These are phyloP conservation scores for Sorex fumeus DNA, from an alignment of 2,113 vertebrate genomes.

Conservation along the genomic window DNA sequence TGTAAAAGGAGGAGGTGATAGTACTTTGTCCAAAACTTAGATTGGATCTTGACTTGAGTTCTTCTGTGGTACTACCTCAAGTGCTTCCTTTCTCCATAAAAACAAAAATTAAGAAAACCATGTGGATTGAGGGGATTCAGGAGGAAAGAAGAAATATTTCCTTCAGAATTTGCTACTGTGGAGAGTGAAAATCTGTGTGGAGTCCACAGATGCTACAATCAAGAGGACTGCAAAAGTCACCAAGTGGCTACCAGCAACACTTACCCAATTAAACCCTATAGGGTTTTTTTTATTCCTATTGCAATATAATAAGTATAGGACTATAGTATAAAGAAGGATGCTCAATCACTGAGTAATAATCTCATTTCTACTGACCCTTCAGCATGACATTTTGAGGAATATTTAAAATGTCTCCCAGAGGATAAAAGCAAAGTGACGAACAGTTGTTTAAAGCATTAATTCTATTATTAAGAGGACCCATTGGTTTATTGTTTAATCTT, in stretches of 20 bases:
- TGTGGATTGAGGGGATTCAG: no score
- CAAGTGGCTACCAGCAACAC: no score
- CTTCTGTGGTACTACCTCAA: background rate
- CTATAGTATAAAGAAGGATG: background rate
- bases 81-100: rapidly evolving
- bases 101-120: background rate
- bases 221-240: no score
- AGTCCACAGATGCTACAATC: no score
- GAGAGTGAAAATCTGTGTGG: no score
- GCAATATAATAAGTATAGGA: no score
- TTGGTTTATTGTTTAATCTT: background rate
- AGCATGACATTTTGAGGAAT: background rate
- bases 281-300: no score
- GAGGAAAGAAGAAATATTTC: no score
- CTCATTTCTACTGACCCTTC: background rate
- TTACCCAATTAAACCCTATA: no score
- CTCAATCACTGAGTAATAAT: background rate
- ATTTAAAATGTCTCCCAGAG: background rate
- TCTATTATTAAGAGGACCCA: background rate
- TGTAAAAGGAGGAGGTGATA: no score
- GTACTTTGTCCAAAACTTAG: no score
- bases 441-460: background rate
- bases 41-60: background rate
- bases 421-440: rapidly evolving
- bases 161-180: no score